Evolutionary conservation across 2,113 vertebrate genomes (phyloP), one percentile per base, ranked within the genome.

Genomic region (Muscicapa adusta): DNA sequence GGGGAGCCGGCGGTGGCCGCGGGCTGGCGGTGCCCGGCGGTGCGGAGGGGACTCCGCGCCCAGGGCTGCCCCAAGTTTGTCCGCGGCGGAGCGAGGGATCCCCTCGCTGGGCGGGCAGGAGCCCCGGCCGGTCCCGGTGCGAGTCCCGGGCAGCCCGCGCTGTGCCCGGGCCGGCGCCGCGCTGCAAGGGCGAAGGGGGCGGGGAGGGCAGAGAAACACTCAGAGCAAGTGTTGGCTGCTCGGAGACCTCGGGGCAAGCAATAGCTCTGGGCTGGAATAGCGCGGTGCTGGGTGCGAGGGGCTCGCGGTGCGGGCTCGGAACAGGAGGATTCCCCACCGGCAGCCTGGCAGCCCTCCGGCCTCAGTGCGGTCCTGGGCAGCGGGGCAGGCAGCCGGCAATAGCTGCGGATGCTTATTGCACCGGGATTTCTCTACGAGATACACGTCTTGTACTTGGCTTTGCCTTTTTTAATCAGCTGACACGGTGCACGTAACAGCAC

Each of bases 1-100:
- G 53, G 53, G 24, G 7, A 17, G 28, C 47, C 5, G 70, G 67
- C 18, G 82, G 82, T n/a, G 60, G 33, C 75, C 15, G 42, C n/a
- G 54, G 51, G 53, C 66, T 8, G 40, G 76, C 25, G 28, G 24
- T 33, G 10, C 62, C 48, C 67, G 72, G 43, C 33, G 38, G 68
- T 68, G 73, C 68, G 26, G 63, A 8, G 42, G 57, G 33, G 47
- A 66, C 53, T 71, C 66, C 34, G 89, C 50, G 75, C 48, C 57
- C 62, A 43, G 26, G 38, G 62, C 40, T 63, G 72, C 68, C 90
- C 79, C 43, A 90, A 94, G 89, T 96, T 96, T 82, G 70, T 56
- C 48, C 24, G 85, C 74, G 77, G 67, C 88, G 78, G 74, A 23
- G 91, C 34, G 19, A 63, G 71, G 91, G 81, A 89, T 94, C 63